Base-by-base conservation (phyloP, 2,888 invertebrate species). In the Plagodis dolabraria region DNA sequence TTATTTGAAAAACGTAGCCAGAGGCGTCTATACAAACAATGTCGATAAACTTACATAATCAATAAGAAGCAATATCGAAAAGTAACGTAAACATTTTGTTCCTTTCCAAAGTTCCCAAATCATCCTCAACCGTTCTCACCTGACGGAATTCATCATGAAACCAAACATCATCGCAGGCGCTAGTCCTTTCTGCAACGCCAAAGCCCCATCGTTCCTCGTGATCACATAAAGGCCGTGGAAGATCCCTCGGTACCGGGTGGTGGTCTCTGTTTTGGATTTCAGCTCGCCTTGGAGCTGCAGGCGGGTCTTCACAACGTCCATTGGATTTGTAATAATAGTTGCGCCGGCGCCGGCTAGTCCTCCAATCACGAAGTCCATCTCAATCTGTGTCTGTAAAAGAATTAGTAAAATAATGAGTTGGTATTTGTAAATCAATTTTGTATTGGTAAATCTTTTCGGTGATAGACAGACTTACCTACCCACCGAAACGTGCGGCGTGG, bases 271-370 rank as follows among this genome's bases (percentile, higher is more conserved):
- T 56, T 82, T 94, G 0, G 95, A 94, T 69, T 94, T 93, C 47
- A 97, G 80, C 82, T 97, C 95, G 0, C 96, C 96, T 83, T 98
- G 98, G 4, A 98, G 91, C 82, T 98, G 98, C 80, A 98, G 94
- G 0, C 98, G 94, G 10, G 96, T 97, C 89, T 98, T 98, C 33
- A 98, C 88, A 7, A 98, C 98, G 84, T 98, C 98, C 77, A 98
- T 93, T 0, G 98, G 98, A 81, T 98, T 98, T 6, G 97, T 97
- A 73, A 97, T 95, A 50, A 96, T 89, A 0, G 96, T 96, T 0
- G 97, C 97, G 10, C 95, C 95, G 9, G 95, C 95, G 6, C 96
- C 96, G 12, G 96, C 95, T 6, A 94, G 71, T 0, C 94, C 97
- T 8, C 96, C 97, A 51, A 96, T 93, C 7, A 94, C 76, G 80